These are phyloP conservation scores for Nesometra sesokonis DNA, from an alignment of 35 echinoderm and acorn worm genomes.

Conservation along the genomic window DNA sequence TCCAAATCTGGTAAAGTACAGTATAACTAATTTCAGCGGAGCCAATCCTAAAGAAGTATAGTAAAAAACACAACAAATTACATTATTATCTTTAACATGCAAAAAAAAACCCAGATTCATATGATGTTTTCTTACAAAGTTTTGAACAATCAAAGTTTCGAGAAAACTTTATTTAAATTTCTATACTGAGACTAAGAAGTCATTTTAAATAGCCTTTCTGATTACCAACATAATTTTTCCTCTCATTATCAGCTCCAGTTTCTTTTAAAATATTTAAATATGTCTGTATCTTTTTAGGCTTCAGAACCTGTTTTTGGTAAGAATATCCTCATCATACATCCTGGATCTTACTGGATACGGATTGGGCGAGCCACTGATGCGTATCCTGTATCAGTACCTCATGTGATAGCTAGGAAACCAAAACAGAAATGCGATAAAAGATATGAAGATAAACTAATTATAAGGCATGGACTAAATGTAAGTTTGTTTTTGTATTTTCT, in stretches of 20 bases:
- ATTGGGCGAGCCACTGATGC: conserved; percentile 81
- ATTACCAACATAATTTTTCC: neutral
- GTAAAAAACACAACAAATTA: too few species aligned
- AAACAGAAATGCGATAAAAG: conserved; percentile 1
- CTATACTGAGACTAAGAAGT: neutral
- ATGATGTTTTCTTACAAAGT: too few species aligned
- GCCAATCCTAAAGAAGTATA: too few species aligned
- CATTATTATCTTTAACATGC: too few species aligned
- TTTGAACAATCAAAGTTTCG: too few species aligned
- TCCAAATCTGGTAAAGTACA: too few species aligned
- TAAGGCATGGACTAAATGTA: conserved; percentile 47
- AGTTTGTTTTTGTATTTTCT: too few species aligned
- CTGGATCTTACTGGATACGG: conserved; percentile 80
- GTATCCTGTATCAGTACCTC: conserved; percentile 64
- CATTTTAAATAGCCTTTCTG: neutral
- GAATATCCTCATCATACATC: conserved; percentile 83
- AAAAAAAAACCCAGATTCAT: too few species aligned
- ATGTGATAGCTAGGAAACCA: conserved; percentile 62
- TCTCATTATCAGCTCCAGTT: neutral
- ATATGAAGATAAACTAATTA: conserved; percentile 72
- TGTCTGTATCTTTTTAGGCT: conserved; percentile 1
- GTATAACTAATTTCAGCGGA: too few species aligned
- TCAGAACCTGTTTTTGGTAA: neutral
- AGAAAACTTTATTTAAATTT: too few species aligned
- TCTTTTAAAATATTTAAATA: neutral